Conservation (phyloP, 2,888 invertebrate genomes). For the Acronicta aceris region DNA sequence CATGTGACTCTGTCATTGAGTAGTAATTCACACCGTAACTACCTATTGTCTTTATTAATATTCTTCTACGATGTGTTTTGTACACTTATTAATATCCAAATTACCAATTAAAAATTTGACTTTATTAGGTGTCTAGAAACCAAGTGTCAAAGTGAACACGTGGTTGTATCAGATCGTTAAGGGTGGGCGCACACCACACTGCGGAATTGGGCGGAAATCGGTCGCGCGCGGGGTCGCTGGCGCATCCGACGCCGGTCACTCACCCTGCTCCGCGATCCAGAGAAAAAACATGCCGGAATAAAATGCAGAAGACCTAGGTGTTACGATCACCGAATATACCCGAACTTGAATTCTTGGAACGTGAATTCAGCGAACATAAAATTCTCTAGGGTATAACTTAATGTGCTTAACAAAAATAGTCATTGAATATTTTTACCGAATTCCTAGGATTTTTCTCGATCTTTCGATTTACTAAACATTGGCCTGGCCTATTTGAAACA, state of each 20-base stretch:
- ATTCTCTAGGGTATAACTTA: too few relatives aligned
- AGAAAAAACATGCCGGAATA: slow-evolving; percentile 37
- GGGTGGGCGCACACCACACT: slow-evolving; percentile 59
- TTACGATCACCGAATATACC: not conserved
- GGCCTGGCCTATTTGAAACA: too few relatives aligned
- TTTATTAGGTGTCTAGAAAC: slow-evolving; percentile 23
- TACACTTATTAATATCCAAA: not conserved
- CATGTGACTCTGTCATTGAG: slow-evolving; percentile 4
- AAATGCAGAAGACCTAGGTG: slow-evolving; percentile 36
- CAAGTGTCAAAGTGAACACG: slow-evolving; percentile 39
- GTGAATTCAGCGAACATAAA: too few relatives aligned
- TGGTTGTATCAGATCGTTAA: slow-evolving; percentile 42
- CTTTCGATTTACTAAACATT: too few relatives aligned
- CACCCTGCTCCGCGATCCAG: slow-evolving; percentile 63
- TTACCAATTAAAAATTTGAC: slow-evolving; percentile 6
- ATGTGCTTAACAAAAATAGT: too few relatives aligned
- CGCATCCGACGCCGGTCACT: slow-evolving; percentile 72
- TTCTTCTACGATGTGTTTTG: not conserved
- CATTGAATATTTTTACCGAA: too few relatives aligned
- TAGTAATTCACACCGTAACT: slow-evolving; percentile 14
- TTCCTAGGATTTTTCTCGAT: too few relatives aligned
- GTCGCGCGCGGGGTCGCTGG: slow-evolving; percentile 70
- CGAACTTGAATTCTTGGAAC: too few relatives aligned
- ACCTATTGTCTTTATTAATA: slow-evolving; percentile 11
- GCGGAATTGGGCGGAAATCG: slow-evolving; percentile 74